Conservation (phyloP, 2,888 invertebrate species). For the Eustalomyia histrio region DNA sequence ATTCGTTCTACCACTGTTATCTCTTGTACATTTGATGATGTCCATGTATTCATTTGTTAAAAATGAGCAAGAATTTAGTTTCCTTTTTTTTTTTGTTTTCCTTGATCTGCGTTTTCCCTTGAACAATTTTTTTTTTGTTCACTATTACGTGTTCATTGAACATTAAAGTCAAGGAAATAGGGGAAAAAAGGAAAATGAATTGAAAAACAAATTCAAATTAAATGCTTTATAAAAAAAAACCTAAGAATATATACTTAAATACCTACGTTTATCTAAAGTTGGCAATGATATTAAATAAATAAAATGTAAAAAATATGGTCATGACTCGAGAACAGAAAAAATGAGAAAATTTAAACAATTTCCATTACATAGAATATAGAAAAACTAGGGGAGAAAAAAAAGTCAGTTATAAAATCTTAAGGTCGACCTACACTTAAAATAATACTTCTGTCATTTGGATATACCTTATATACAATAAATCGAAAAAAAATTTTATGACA, state of each 20-base stretch:
- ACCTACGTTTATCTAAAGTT: conserved; percentile 36
- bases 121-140: conserved; percentile 1
- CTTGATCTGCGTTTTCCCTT: neutral
- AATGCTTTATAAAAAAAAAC: conserved; percentile 31
- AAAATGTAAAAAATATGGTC: neutral
- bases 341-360: neutral
- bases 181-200: conserved; percentile 1
- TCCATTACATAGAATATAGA: neutral
- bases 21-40: conserved; percentile 9
- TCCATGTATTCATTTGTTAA: conserved; percentile 41
- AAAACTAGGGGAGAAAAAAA: neutral
- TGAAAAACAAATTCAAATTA: conserved; percentile 50
- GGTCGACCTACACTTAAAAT: neutral
- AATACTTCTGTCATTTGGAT: too few species aligned
- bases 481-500: too few species aligned
- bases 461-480: too few species aligned
- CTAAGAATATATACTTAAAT: conserved; percentile 25
- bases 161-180: conserved; percentile 58
- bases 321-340: neutral
- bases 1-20: conserved; percentile 24
- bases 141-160: conserved; percentile 57
- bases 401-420: neutral
- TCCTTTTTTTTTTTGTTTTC: neutral
- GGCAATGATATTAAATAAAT: conserved; percentile 36
- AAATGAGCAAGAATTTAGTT: conserved; percentile 36